Percentiles rank a stretch among this genome's conserved stretches.
Evolutionary conservation across 2,888 invertebrate species (phyloP).

Genomic region (Xanthorhoe designata): DNA sequence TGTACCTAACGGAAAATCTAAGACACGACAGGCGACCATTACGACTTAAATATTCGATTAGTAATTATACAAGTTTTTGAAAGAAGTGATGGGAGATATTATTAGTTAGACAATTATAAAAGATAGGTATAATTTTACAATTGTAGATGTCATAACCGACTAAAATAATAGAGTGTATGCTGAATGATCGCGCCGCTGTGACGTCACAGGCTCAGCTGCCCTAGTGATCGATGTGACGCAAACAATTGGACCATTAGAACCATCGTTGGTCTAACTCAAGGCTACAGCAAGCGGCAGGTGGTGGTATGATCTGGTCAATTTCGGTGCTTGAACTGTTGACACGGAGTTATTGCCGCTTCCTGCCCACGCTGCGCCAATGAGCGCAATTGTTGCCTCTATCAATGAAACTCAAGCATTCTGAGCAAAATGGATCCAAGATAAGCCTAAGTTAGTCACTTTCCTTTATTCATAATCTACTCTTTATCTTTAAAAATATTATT

Average conservation of each 20-base stretch:
- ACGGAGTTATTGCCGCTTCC: constrained; percentile 62
- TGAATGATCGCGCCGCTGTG: background rate
- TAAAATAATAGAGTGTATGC: too few relatives aligned
- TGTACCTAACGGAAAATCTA: background rate
- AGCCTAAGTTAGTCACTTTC: background rate
- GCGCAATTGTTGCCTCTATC: constrained; percentile 55
- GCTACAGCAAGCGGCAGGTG: constrained; percentile 49
- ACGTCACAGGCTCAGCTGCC: constrained; percentile 29
- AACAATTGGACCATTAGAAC: constrained; percentile 45
- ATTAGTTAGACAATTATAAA: too few relatives aligned
- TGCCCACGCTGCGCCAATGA: constrained; percentile 51
- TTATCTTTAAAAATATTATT: too few relatives aligned
- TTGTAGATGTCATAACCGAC: too few relatives aligned
- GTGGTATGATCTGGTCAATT: constrained; percentile 54
- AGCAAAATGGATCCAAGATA: background rate
- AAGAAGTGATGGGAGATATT: too few relatives aligned
- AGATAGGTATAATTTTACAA: too few relatives aligned
- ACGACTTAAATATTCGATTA: too few relatives aligned
- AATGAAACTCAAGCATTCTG: constrained; percentile 46
- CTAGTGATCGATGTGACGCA: constrained; percentile 36
- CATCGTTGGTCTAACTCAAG: constrained; percentile 29
- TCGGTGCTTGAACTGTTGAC: constrained; percentile 64
- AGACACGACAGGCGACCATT: too few relatives aligned
- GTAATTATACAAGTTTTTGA: too few relatives aligned
- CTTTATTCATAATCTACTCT: background rate